Base-by-base conservation (phyloP, 2,113 vertebrate genomes). In the Charadrius vociferus region DNA sequence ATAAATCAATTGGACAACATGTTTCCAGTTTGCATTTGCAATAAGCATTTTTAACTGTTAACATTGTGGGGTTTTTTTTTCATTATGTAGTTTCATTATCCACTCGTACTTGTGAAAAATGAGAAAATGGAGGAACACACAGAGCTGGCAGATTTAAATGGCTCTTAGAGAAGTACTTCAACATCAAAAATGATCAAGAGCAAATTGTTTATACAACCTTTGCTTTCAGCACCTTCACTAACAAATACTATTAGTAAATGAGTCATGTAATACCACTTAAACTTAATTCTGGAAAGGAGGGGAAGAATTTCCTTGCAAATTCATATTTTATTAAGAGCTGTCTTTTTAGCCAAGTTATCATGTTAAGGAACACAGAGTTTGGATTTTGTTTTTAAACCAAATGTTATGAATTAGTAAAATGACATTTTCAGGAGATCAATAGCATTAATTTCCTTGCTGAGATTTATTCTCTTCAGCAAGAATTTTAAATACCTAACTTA, bases 1-100 rank as follows among this genome's bases (percentile, higher is more conserved):
- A 92, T 97, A 95, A 97, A 93, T 97, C 89, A 92, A 91, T 55
- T 47, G 86, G 95, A 97, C 96, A 97, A 95, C 62, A 36, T 84
- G 84, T 91, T 96, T 61, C 80, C 52, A 77, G 53, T 63, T 96
- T 82, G 88, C 72, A 96, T 96, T 91, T 94, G 49, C 81, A 96
- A 68, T 92, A 84, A 94, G 53, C 47, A 72, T 73, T 95, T 97
- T 90, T 81, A 95, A 88, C 85, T 68, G 94, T 95, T 97, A 96
- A 81, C 36, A 74, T 17, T 75, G 26, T 17, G 29, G 88, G 62
- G 14, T 91, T 80, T 94, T 55, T 96, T 90, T 78, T 56, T 71
- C 56, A 72, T 96, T 79, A 82, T 92, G 88, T 87, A 74, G 77
- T 97, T 93, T 96, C 87, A 93, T 93, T 92, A 94, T 81, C 83